A percentile compares a stretch with the other conserved stretches of the same genome.
Conservation (phyloP, 2,113 vertebrate species). For the Nanorana parkeri region DNA sequence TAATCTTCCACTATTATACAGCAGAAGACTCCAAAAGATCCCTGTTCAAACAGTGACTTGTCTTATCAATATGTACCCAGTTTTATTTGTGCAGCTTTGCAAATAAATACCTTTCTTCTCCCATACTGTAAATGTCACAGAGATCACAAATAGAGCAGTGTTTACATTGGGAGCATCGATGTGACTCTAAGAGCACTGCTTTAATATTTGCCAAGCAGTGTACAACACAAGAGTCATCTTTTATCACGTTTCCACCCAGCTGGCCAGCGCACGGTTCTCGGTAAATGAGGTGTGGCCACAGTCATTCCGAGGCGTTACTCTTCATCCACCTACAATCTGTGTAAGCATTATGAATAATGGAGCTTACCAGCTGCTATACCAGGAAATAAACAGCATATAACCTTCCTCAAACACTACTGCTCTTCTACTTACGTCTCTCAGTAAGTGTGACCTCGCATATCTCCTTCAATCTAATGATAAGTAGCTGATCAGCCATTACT, state of each 20-base stretch:
- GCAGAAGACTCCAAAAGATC: neutral
- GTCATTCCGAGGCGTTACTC: neutral
- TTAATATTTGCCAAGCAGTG: conserved; percentile 19
- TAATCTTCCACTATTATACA: too few species aligned
- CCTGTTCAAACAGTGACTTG: neutral
- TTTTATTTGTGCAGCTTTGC: neutral
- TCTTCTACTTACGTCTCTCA: conserved; percentile 83
- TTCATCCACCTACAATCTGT: neutral
- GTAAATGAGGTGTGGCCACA: neutral
- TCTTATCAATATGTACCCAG: neutral
- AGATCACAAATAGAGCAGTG: conserved; percentile 14
- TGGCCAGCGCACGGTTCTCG: neutral
- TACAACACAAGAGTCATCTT: conserved; percentile 6
- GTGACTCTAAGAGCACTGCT: conserved; percentile 1
- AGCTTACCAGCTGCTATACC: neutral
- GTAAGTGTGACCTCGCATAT: conserved; percentile 94
- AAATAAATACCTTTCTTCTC: conserved; percentile 9
- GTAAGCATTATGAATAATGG: conserved; percentile 6
- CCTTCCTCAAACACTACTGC: neutral
- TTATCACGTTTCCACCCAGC: conserved; percentile 10
- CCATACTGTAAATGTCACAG: conserved; percentile 26
- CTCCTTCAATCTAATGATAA: conserved; percentile 91
- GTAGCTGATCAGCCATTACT: conserved; percentile 94
- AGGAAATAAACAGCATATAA: neutral
- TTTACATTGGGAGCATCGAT: conserved; percentile 6